Evolutionary conservation across 2,113 vertebrate species (phyloP), one percentile per base, ranked within the genome.

Genomic region (Chaetorhynchus papuensis): DNA sequence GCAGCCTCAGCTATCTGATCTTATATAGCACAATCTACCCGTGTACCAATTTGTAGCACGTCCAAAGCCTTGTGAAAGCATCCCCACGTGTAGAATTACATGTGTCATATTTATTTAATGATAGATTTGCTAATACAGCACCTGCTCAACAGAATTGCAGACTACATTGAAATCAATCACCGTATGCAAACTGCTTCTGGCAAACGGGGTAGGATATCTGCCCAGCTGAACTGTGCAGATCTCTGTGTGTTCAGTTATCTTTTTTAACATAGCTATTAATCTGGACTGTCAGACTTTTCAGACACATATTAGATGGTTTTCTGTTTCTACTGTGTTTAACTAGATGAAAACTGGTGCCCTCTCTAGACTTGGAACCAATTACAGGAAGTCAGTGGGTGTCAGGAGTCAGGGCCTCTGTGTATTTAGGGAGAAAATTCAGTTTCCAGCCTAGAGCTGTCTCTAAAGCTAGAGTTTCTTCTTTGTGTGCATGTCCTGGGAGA

Each of bases 101-200:
- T 71, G 81, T 86, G 85, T 93, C 89, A 90, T 94, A 90, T 93
- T 95, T 97, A 94, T 97, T 97, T 97, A 96, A 97, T 93, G 95
- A 83, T 28, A 63, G 75, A 80, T 91, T 75, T 90, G 70, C 91
- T 90, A 94, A 80, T 93, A 79, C 78, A 95, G 83, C 70, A 76
- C 50, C 45, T 61, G 35, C 78, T 79, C 21, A 61, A 59, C 35
- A 93, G 89, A 94, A 82, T 28, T 45, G 82, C 59, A 88, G 71
- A 30, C 42, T 74, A 54, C 17, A 1, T 13, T 74, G 85, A 85
- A 96, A 70, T 63, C 54, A 42, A 54, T 91, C 66, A 74, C 81
- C 1, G 0, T 23, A 72, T 45, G 79, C 20, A 68, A 83, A 64
- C 63, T 65, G 66, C 64, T 65, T 37, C 49, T 37, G 39, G 57